These are phyloP conservation scores for Micromesistius poutassou DNA, from an alignment of 2,797 vertebrate genomes.

Conservation along the genomic window DNA sequence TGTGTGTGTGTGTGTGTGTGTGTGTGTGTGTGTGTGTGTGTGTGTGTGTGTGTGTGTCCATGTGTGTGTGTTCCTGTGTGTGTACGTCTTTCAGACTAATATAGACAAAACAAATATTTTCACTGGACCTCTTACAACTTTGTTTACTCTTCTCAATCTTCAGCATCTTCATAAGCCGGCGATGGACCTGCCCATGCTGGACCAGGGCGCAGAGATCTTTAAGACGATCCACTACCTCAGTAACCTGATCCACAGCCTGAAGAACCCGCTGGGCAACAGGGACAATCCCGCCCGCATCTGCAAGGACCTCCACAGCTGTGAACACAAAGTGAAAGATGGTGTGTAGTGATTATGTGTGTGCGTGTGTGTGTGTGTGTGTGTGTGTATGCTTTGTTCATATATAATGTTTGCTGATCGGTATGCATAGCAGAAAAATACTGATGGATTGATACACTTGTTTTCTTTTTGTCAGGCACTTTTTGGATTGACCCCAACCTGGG, in stretches of 20 bases:
- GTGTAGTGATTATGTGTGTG: slow-evolving; percentile 34
- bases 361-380: neutral
- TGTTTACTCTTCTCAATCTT: neutral
- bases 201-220: slow-evolving; percentile 92
- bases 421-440: neutral
- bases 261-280: slow-evolving; percentile 91
- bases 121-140: neutral
- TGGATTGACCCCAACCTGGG: slow-evolving; percentile 98
- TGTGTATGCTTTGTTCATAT: neutral
- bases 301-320: slow-evolving; percentile 95
- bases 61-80: neutral
- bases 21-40: neutral
- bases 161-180: slow-evolving; percentile 65
- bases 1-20: neutral
- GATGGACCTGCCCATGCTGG: slow-evolving; percentile 83
- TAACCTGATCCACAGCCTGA: slow-evolving; percentile 96
- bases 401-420: neutral
- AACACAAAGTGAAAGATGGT: slow-evolving; percentile 91
- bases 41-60: neutral
- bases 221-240: slow-evolving; percentile 99
- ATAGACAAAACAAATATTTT: neutral
- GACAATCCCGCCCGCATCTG: slow-evolving; percentile 95
- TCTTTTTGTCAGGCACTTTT: slow-evolving; percentile 81
- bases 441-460: neutral
- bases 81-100: neutral